Percentiles rank a stretch among this genome's conserved stretches.
Evolutionary conservation across 2,888 invertebrate species (phyloP).

Genomic region (Orchesella flavescens): DNA sequence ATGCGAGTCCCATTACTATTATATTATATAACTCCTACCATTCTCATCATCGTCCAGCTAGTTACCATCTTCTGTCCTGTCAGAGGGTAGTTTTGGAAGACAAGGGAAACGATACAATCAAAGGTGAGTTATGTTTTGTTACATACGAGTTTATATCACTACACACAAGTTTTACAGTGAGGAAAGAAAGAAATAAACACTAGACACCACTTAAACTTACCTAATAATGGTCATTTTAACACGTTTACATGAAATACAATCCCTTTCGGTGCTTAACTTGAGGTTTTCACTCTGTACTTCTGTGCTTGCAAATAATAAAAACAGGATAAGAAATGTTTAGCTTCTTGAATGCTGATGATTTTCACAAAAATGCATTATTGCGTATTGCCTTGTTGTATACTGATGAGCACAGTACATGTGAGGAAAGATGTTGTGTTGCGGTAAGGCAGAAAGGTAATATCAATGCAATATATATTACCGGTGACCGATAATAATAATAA

Average conservation of each 20-base stretch:
- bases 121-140: background rate
- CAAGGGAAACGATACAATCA: background rate
- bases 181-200: conserved; percentile 29
- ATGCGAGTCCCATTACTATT: too few relatives aligned
- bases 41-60: background rate
- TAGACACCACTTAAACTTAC: conserved; percentile 35
- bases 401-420: background rate
- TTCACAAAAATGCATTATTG: background rate
- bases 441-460: too few relatives aligned
- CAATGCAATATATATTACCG: conserved; percentile 40
- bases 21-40: background rate
- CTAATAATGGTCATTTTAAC: conserved; percentile 41
- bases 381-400: background rate
- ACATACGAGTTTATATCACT: conserved; percentile 30
- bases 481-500: conserved; percentile 45
- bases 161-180: background rate
- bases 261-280: conserved; percentile 4
- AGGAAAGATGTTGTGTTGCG: conserved; percentile 22
- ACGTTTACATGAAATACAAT: conserved; percentile 53
- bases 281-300: background rate
- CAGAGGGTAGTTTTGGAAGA: too few relatives aligned
- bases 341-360: background rate
- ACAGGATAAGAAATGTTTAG: background rate
- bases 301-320: background rate
- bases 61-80: background rate